Evolutionary conservation across 1,140 invertebrate species (phyloP).

Genomic region (Lepeophtheirus salmonis): DNA sequence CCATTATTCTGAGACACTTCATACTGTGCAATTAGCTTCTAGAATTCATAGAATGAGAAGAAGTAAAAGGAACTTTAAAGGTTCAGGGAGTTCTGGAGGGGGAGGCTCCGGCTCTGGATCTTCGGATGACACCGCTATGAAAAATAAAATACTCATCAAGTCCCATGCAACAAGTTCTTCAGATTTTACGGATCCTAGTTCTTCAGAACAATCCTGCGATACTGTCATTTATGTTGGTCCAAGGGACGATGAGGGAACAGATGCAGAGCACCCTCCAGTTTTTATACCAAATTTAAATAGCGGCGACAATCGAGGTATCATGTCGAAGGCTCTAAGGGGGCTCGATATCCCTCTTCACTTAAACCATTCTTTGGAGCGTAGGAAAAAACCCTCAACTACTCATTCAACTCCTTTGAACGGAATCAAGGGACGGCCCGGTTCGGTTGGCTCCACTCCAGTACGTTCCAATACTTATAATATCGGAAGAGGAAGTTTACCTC

Average conservation of each 20-base stretch:
- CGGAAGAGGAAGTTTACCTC: slow-evolving; percentile 1
- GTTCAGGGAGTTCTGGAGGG: not conserved
- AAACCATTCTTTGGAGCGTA: not conserved
- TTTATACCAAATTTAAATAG: slow-evolving; percentile 63
- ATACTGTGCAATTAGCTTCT: slow-evolving; percentile 77
- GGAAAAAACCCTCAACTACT: not conserved
- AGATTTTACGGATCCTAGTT: slow-evolving; percentile 9
- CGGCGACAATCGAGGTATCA: slow-evolving; percentile 50
- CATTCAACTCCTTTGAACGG: not conserved
- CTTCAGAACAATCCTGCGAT: slow-evolving; percentile 46
- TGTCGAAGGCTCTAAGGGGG: slow-evolving; percentile 9
- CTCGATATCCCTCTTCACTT: not conserved
- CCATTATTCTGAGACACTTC: slow-evolving; percentile 72
- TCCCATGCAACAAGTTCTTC: not conserved
- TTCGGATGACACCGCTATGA: slow-evolving; percentile 6
- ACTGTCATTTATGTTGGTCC: slow-evolving; percentile 88
- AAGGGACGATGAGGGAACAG: slow-evolving; percentile 55
- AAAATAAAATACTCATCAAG: slow-evolving; percentile 3
- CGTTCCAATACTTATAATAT: not conserved
- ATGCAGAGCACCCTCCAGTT: slow-evolving; percentile 71
- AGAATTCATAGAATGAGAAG: slow-evolving; percentile 74
- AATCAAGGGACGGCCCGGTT: slow-evolving; percentile 1
- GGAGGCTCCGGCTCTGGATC: slow-evolving; percentile 1
- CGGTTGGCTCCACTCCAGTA: not conserved
- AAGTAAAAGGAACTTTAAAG: slow-evolving; percentile 43